phyloP scores from a whole-genome alignment of 1,140 invertebrate genomes.

The Drosophila lowei region DNA sequence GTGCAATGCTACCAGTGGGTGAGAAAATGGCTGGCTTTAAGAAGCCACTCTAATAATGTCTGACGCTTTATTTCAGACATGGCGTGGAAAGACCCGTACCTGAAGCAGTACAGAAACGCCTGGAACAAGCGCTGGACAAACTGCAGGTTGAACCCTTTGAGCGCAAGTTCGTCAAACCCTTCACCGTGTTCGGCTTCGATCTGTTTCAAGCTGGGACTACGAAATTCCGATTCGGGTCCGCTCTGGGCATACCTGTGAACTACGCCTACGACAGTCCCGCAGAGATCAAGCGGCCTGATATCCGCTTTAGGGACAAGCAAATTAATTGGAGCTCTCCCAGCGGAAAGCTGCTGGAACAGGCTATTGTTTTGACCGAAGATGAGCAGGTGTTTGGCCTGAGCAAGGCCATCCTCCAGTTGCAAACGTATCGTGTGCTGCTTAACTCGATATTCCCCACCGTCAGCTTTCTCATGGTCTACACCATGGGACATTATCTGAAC shows the following conservation, averaged over 20 bases:
- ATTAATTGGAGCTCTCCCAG: conserved; percentile 86
- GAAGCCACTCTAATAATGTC: background rate
- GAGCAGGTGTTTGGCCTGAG: conserved; percentile 91
- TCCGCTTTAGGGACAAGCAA: conserved; percentile 84
- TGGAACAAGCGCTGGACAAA: conserved; percentile 84
- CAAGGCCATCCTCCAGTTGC: conserved; percentile 86
- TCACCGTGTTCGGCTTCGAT: conserved; percentile 87
- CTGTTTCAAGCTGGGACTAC: conserved; percentile 84
- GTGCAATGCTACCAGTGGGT: conserved; percentile 85
- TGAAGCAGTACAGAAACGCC: conserved; percentile 74
- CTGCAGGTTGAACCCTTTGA: conserved; percentile 83
- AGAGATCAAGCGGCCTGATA: conserved; percentile 84
- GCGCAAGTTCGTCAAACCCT: conserved; percentile 84
- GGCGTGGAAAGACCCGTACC: conserved; percentile 83
- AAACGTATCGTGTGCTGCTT: conserved; percentile 85
- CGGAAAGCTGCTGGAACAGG: conserved; percentile 86
- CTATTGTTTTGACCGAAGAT: conserved; percentile 88
- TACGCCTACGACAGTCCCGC: conserved; percentile 84
- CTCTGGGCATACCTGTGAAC: conserved; percentile 87
- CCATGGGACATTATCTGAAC: conserved; percentile 84
- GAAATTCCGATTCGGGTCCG: conserved; percentile 83
- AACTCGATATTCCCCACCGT: conserved; percentile 84
- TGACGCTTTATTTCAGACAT: conserved; percentile 70
- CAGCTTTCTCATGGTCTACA: conserved; percentile 84
- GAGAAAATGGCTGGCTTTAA: conserved; percentile 12